Evolutionary conservation across 2,797 vertebrate genomes (phyloP).

Genomic region (Ciconia nigra): DNA sequence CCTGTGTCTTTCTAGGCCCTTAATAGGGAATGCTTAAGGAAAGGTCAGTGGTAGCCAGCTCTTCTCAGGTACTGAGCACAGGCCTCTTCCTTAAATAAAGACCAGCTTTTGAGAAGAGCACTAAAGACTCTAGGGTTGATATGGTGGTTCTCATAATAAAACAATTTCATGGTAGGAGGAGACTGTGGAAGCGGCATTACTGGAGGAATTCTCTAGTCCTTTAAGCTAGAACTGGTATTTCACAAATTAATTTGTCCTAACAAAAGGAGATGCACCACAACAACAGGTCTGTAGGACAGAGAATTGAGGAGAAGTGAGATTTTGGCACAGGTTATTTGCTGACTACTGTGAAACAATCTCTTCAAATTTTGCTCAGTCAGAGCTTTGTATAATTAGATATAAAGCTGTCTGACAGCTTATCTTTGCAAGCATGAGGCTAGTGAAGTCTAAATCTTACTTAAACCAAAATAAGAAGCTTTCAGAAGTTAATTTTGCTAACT

Average conservation of each 20-base stretch:
- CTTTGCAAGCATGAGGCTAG: not conserved
- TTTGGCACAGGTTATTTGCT: not conserved
- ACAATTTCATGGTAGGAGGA: not conserved
- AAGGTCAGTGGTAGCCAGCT: not conserved
- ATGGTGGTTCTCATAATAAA: not conserved
- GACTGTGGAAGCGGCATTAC: not conserved
- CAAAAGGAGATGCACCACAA: not conserved
- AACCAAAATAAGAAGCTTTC: constrained; percentile 34
- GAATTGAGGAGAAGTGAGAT: not conserved
- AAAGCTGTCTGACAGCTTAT: not conserved
- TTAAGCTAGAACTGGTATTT: not conserved
- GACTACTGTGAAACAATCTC: not conserved
- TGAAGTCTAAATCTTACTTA: not conserved
- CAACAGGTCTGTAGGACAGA: not conserved
- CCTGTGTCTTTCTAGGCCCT: not conserved
- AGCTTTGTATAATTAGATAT: constrained; percentile 24
- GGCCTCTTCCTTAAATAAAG: not conserved
- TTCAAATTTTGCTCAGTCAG: not conserved
- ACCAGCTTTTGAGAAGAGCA: not conserved
- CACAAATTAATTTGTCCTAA: not conserved
- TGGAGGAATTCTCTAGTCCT: not conserved
- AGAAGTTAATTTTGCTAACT: constrained; percentile 21
- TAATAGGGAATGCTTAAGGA: not conserved
- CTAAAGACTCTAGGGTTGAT: not conserved
- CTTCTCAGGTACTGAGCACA: not conserved